Percentiles rank a stretch among this genome's conserved stretches.
Conservation (phyloP, 2,113 vertebrate genomes). For the Mastomys coucha region DNA sequence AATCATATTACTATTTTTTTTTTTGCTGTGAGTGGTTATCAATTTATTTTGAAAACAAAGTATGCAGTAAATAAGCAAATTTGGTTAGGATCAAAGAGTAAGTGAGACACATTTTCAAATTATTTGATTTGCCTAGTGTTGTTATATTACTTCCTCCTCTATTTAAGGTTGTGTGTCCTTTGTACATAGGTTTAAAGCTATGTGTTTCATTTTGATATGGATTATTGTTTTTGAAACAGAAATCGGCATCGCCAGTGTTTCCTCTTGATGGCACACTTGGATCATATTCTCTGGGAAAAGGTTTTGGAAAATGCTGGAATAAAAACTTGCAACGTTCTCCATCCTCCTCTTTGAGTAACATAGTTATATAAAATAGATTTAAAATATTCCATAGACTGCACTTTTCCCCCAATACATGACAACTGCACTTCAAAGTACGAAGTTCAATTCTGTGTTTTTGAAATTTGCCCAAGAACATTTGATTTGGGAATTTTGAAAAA, state of each 20-base stretch:
- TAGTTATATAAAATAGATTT: constrained; percentile 68
- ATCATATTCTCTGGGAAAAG: constrained; percentile 7
- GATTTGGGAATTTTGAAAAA: constrained; percentile 8
- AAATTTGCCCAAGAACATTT: constrained; percentile 66
- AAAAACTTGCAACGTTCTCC: background rate
- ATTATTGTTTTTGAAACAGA: constrained; percentile 26
- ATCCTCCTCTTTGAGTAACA: constrained; percentile 57
- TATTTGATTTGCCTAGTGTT: constrained; percentile 17
- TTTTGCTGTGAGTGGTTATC: background rate
- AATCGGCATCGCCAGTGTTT: background rate
- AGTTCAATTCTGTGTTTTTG: constrained; percentile 61
- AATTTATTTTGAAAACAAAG: constrained; percentile 8
- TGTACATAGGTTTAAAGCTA: background rate
- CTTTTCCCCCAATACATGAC: constrained; percentile 44
- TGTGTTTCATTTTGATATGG: background rate
- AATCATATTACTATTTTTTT: background rate
- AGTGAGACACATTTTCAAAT: background rate
- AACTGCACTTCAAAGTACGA: constrained; percentile 57
- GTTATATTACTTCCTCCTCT: background rate
- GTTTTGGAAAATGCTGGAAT: constrained; percentile 5
- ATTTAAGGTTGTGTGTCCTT: background rate
- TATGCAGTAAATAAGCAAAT: background rate
- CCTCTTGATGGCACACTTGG: constrained; percentile 73
- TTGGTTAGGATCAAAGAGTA: background rate
- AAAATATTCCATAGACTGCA: constrained; percentile 61